A percentile compares a stretch with the other conserved stretches of the same genome.
phyloP scores from a whole-genome alignment of 2,113 vertebrate species.

The Salminus brasiliensis region DNA sequence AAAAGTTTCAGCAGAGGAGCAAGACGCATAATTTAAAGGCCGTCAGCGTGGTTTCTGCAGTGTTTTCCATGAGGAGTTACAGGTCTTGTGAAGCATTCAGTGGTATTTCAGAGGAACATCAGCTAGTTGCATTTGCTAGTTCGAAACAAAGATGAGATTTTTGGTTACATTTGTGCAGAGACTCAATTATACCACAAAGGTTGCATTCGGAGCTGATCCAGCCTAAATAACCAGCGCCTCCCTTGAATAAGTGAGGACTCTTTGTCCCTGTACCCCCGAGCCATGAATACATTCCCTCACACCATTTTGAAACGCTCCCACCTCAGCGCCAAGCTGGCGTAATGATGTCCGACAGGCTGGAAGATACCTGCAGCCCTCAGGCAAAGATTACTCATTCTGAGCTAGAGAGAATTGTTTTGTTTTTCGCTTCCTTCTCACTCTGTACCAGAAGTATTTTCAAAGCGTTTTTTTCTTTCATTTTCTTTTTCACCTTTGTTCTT shows the following conservation, averaged over 20 bases:
- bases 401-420: constrained; percentile 9
- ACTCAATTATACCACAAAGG: constrained; percentile 48
- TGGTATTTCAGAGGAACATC: constrained; percentile 16
- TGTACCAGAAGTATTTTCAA: constrained; percentile 7
- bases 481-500: neutral
- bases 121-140: constrained; percentile 13
- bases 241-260: constrained; percentile 37
- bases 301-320: constrained; percentile 36
- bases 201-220: constrained; percentile 36
- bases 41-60: neutral
- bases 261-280: constrained; percentile 41
- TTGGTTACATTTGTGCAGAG: constrained; percentile 36
- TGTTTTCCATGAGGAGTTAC: constrained; percentile 14
- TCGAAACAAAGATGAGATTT: constrained; percentile 34
- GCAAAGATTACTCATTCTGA: constrained; percentile 38
- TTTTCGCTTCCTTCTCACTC: neutral
- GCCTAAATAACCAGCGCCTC: constrained; percentile 32
- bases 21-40: constrained; percentile 22
- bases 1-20: neutral
- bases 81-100: constrained; percentile 9
- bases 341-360: constrained; percentile 41
- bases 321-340: constrained; percentile 29
- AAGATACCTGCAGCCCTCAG: constrained; percentile 46
- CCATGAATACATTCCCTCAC: constrained; percentile 40
- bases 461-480: neutral